phyloP scores from a whole-genome alignment of 2,113 vertebrate genomes.

The Laterallus jamaicensis region DNA sequence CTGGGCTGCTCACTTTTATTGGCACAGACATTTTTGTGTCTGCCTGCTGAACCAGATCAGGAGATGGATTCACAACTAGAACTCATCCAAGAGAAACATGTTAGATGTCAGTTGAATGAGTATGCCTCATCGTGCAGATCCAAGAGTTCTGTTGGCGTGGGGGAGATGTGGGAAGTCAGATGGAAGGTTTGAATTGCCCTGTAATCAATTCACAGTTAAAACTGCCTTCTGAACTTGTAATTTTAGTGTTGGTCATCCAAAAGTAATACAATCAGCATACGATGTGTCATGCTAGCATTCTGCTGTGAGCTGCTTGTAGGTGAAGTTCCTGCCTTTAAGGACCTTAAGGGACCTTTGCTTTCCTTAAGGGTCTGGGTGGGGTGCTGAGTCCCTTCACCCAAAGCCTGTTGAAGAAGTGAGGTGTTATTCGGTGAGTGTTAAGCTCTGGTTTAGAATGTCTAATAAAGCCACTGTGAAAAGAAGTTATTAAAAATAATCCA shows the following conservation, averaged over 20 bases:
- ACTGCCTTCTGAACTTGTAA: not conserved
- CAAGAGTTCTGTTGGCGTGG: not conserved
- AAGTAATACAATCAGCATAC: not conserved
- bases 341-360: not conserved
- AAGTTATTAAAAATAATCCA: constrained; percentile 40
- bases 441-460: not conserved
- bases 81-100: not conserved
- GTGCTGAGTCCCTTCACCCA: not conserved
- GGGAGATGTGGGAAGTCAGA: not conserved
- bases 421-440: not conserved
- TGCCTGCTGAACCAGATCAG: constrained; percentile 9
- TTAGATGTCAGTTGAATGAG: not conserved
- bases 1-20: not conserved
- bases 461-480: constrained; percentile 6
- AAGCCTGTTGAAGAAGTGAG: not conserved
- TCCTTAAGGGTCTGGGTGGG: not conserved
- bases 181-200: not conserved
- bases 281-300: not conserved
- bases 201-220: not conserved
- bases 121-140: not conserved
- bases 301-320: not conserved
- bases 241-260: not conserved
- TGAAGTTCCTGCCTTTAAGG: not conserved
- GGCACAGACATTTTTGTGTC: not conserved
- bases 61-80: not conserved